Evolutionary conservation across 2,888 invertebrate genomes (phyloP), one percentile per base, ranked within the genome.

Genomic region (Toxonevra muliebris): DNA sequence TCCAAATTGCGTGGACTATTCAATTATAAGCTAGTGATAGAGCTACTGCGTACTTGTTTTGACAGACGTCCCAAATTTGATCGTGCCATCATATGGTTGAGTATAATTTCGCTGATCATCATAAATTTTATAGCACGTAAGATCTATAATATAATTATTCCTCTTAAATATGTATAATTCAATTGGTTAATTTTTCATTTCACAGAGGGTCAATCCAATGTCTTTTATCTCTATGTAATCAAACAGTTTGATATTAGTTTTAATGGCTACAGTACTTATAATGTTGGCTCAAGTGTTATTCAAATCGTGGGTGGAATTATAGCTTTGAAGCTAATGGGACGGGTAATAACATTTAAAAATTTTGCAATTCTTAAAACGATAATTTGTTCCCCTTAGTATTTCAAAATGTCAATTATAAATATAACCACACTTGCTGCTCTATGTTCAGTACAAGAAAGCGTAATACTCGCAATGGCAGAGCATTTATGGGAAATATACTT

Each of bases 321-420:
- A 30, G 90, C 89, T 8, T 87, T 90, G n/a, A 84, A 86, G 60
- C 19, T 91, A 12, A 76, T 91, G 2, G 88, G 89, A 75, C 88
- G 85, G 72, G 71, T 86, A 42, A 68, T 30, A 30, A 30, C 7
- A 30, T 30, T n/a, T 30, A 30, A 30, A 2, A n/a, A n/a, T n/a
- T n/a, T n/a, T 30, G 30, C 30, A 30, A 4, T 4, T 7, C 2
- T 30, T 4, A 30, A 30, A 4, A 4, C 7, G 3, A 30, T 4
- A 4, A 2, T 30, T 30, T 4, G 7, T 30, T n/a, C n/a, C n/a
- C n/a, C 19, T 8, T 0, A 62, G 62, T 43, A 78, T 4, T 40
- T 83, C 0, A 76, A 76, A 53, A 9, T 62, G 3, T 53, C 53
- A 5, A 70, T 76, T 3, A 71, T 79, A 3, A 71, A 76, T 19